These are phyloP conservation scores for Agriopis leucophaearia DNA, from an alignment of 2,888 invertebrate genomes.

Conservation along the genomic window DNA sequence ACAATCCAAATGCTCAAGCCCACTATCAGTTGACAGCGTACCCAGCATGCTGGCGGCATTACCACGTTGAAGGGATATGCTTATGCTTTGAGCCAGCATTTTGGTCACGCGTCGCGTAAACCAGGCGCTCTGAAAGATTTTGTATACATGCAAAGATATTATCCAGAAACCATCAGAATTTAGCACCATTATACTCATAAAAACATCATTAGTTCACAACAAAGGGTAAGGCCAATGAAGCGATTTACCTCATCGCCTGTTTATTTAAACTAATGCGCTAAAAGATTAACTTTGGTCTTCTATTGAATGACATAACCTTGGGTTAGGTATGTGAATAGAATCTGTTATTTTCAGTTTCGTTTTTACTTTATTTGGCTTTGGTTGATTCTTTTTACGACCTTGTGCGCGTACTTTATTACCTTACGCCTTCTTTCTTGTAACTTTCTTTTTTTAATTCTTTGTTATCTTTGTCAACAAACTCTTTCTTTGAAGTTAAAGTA, in stretches of 20 bases:
- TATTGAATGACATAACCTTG: conserved; percentile 21
- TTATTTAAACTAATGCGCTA: conserved; percentile 20
- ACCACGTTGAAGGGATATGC: no score
- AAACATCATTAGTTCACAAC: conserved; percentile 15
- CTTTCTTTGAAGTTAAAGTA: no score
- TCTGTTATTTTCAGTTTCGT: conserved; percentile 17
- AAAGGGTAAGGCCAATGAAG: conserved; percentile 10
- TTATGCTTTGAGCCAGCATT: no score
- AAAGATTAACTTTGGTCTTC: conserved; percentile 22
- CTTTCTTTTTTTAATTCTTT: no score
- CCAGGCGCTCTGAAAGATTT: no score
- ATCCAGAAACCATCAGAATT: background rate
- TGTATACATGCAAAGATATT: no score
- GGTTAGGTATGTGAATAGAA: conserved; percentile 3
- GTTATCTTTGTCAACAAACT: no score
- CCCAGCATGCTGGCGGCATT: no score
- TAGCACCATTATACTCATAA: conserved; percentile 11
- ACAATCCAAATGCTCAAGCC: no score
- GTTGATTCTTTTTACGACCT: conserved; percentile 7
- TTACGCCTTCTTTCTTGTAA: no score
- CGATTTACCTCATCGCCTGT: conserved; percentile 18
- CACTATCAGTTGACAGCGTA: no score
- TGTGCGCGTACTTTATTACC: background rate
- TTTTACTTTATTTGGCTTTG: conserved; percentile 12
- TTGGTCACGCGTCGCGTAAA: no score